Base-by-base conservation (phyloP, 2,888 invertebrate genomes). In the Eupithecia subumbrata region DNA sequence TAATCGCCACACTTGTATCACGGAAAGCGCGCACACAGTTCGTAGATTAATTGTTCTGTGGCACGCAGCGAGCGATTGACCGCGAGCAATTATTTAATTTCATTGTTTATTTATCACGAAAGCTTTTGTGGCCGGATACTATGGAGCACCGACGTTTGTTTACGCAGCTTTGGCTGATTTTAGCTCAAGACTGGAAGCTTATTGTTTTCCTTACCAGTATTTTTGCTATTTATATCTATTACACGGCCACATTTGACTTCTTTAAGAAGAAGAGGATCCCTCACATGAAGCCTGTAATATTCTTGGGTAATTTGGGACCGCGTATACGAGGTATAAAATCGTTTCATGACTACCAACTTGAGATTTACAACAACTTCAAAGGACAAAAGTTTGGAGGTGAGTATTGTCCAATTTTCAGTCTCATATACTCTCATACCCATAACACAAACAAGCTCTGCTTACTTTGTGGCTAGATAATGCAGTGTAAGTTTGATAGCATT, bases 281-380 rank as follows among this genome's bases (percentile, higher is more conserved):
- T 11, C 93, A 83, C 82, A 89, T 87, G 82, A 91, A 95, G 82
- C 95, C 95, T 5, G 87, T 85, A 37, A 89, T 95, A 80, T 85
- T 95, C n/a, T 85, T 95, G 68, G 95, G 95, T 1, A 95, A 95
- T 83, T 84, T 95, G 40, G 93, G 92, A 40, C 89, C 91, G 3
- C 87, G 95, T 77, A 77, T 95, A 71, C 81, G 86, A 43, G 90
- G 91, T 18, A 91, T 88, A 79, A 89, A 85, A 82, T 95, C 95
- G 18, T 94, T 94, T 79, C 94, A 94, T 82, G 92, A 93, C 75
- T 93, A 91, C 79, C 95, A 95, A 82, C 82, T 91, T 69, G 88
- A 93, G 52, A 87, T 93, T 40, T 95, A 95, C 78, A 90, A 92
- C 76, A 80, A 90, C 78, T 95, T 95, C 78, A 93, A 92, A 89